Evolutionary conservation across 2,797 vertebrate genomes (phyloP), one percentile per base, ranked within the genome.

Genomic region (Helicolenus hilgendorfi): DNA sequence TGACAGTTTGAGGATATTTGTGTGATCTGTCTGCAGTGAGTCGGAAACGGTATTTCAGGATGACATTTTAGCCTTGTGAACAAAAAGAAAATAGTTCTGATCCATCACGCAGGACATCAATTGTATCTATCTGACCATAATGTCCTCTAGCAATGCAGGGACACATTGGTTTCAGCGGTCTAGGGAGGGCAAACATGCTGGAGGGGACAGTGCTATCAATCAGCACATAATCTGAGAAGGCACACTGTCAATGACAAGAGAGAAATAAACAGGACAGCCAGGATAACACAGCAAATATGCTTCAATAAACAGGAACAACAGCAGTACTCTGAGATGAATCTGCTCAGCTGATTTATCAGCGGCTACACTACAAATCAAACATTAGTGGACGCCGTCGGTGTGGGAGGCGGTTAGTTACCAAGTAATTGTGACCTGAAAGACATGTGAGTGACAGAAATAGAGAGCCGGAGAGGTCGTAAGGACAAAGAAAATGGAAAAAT

Each of bases 261-360:
- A 85, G 75, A 89, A 94, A 95, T 92, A 94, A 94, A 96, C 87
- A 93, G 27, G 77, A 84, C 83, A 10, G 71, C 22, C 72, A 4
- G 68, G 74, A 77, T 77, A 83, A 89, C 68, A 49, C 6, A 33
- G 74, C 73, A 89, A 94, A 85, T 82, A 71, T 15, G 45, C 65
- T 36, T 45, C 68, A 78, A 81, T 81, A 75, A 91, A 60, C 20
- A 10, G 65, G 35, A 83, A 72, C 69, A 74, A 59, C 79, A 64
- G 76, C 64, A 53, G 79, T 56, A 71, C 58, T 60, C 64, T 10
- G 72, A 31, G 6, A 45, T 80, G 91, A 94, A 94, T 93, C 79
- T n/a, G 73, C 15, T 90, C 70, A 8, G 73, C 79, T 86, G 72
- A 84, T 81, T 91, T 87, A 72, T 65, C 81, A 38, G 45, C 75